Evolutionary conservation across 2,888 invertebrate species (phyloP), one percentile per base, ranked within the genome.

Genomic region (Pterostichus niger): DNA sequence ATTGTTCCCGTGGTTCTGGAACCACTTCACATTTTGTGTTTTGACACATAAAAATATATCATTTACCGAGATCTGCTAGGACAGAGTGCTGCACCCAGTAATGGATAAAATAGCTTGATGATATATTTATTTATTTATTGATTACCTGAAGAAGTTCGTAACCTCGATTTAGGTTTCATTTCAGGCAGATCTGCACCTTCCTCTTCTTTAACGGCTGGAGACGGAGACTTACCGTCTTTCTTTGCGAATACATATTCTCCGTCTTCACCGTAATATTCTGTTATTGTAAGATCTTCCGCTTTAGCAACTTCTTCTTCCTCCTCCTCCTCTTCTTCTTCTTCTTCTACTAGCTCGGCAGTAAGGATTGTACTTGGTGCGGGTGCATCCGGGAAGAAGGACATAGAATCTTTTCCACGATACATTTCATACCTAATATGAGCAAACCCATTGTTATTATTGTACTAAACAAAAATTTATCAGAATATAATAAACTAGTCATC

Each of bases 211-310:
- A 1, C 24, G 24, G 24, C 24, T 24, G 2, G 24, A 24, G 24
- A 24, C 24, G 24, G 24, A 24, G 24, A 24, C 24, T 24, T 24
- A 24, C 24, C 24, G 24, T 24, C 24, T 24, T 24, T 79, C 6
- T 76, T 78, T 71, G 83, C 46, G 17, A 84, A 85, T 17, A 84
- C 84, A 10, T 84, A 84, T 33, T 85, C 75, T 31, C 85, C 85
- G 75, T 84, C 40, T 40, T 40, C 40, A 6, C 40, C 40, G 5
- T 7, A 40, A 40, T 40, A 40, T 40, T 49, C 15, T 15, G 54
- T 13, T 11, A 17, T 54, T 54, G 7, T 9, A 17, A 54, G 54
- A 54, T 17, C 35, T 64, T 33, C 79, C 71, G 52, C 61, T 35
- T 11, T 68, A 9, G 71, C 73, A 13, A 52, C 79, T 10, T 75